Evolutionary conservation across 2,888 invertebrate species (phyloP).

Genomic region (Latrodectus hesperus): DNA sequence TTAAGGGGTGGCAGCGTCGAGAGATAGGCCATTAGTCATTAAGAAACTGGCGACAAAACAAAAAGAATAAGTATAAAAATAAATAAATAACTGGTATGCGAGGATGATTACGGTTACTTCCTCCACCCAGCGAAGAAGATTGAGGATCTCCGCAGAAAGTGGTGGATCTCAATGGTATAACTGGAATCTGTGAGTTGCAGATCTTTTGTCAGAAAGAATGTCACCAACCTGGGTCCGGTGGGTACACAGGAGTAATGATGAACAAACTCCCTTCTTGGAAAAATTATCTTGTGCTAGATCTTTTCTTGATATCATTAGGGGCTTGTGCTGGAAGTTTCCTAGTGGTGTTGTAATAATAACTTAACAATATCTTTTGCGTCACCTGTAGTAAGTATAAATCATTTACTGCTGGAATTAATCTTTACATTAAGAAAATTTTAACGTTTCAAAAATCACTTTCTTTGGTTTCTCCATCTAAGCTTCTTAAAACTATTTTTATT

Average conservation of each 20-base stretch:
- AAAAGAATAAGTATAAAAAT: constrained; percentile 1
- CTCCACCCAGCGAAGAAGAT: constrained; percentile 1
- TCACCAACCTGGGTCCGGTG: constrained; percentile 27
- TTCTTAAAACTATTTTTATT: no score
- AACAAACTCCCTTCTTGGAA: constrained; percentile 8
- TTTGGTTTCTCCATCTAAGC: no score
- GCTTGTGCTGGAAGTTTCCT: not conserved
- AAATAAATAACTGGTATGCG: not conserved
- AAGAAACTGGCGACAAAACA: constrained; percentile 11
- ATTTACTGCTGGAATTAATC: no score
- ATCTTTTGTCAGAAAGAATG: constrained; percentile 39
- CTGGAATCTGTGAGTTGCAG: not conserved
- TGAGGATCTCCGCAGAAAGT: not conserved
- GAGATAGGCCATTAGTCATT: constrained; percentile 62
- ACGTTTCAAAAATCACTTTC: no score
- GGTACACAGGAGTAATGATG: constrained; percentile 11
- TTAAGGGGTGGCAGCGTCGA: constrained; percentile 57
- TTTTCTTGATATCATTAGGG: not conserved
- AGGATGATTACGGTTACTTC: not conserved
- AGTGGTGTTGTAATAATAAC: not conserved
- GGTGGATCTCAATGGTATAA: constrained; percentile 13
- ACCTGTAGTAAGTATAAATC: no score
- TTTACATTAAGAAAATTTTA: no score
- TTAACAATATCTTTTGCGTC: no score
- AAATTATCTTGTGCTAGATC: constrained; percentile 17